Evolutionary conservation across 2,888 invertebrate species (phyloP), one percentile per base, ranked within the genome.

Genomic region (Eristalis intricaria): DNA sequence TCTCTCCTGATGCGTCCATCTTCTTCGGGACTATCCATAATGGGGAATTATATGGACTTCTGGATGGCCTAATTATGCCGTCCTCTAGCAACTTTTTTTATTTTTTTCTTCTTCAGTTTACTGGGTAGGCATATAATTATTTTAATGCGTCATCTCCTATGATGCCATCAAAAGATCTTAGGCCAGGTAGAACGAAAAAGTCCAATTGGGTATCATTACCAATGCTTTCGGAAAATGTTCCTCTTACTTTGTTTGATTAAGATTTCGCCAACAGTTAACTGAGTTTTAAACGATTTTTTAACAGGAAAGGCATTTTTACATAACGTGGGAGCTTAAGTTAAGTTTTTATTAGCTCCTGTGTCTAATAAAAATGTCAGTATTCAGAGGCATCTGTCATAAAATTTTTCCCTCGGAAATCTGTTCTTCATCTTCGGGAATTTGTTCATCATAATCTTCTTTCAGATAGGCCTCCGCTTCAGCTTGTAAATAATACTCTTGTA

Each of bases 111-210:
- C 78, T 63, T 32, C 70, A 63, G 32, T 61, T 70, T 15, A 61
- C 64, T 8, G 70, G 50, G 29, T 78, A 70, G 15, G 70, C 65
- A 26, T 79, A 79, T 23, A 22, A 58, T 38, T 81, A n/a, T 19
- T 85, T 81, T 19, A 81, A 32, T 7, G 69, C 78, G n/a, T 86
- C 78, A 50, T 82, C 82, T 3, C 78, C 70, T 26, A 68, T 68
- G 32, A 50, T 68, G n/a, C 50, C 29, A 56, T 68, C 68, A 68
- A 68, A 68, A 15, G 22, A 81, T 29, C 15, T 75, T 26, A 83
- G 22, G 22, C 71, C 76, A 29, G 75, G 76, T 64, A 79, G 23
- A 19, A 87, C 76, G 35, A 79, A 87, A 35, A 87, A 87, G 26
- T 77, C 22, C 23, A 81, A 38, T 38, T 11, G 38, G n/a, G n/a